Evolutionary conservation across 2,888 invertebrate genomes (phyloP).

Genomic region (Sesamia inferens): DNA sequence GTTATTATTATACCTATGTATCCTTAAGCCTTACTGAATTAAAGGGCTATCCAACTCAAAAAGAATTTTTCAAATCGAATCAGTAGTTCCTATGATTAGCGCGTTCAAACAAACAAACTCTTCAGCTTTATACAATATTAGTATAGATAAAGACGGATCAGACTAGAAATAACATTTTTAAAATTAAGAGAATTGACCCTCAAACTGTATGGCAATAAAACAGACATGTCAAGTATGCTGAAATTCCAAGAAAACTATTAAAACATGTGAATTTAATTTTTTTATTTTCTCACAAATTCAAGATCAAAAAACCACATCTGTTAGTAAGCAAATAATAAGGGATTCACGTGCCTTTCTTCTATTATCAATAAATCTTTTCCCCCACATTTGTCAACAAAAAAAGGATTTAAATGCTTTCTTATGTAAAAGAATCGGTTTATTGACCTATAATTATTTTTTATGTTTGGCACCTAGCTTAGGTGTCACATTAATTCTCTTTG

Average conservation of each 20-base stretch:
- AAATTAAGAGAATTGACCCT: too few species aligned
- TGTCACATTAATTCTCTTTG: constrained; percentile 79
- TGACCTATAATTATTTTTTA: constrained; percentile 74
- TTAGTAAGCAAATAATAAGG: constrained; percentile 4
- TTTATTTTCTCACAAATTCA: neutral
- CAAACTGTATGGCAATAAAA: too few species aligned
- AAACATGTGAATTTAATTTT: neutral
- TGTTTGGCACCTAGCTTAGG: constrained; percentile 71
- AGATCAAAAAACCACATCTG: neutral
- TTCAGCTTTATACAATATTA: too few species aligned
- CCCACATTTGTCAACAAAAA: constrained; percentile 45
- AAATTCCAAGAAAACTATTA: neutral
- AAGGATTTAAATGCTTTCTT: constrained; percentile 68
- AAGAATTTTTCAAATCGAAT: too few species aligned
- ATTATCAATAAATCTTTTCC: constrained; percentile 40
- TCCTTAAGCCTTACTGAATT: too few species aligned
- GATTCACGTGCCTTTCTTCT: constrained; percentile 37
- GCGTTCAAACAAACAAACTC: too few species aligned
- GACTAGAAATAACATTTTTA: too few species aligned
- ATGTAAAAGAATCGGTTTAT: constrained; percentile 72
- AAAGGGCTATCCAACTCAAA: too few species aligned
- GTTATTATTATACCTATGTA: too few species aligned
- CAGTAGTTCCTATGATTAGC: too few species aligned
- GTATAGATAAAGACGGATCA: too few species aligned
- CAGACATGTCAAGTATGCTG: too few species aligned